Conservation (phyloP, 2,113 vertebrate species). For the Podilymbus podiceps region DNA sequence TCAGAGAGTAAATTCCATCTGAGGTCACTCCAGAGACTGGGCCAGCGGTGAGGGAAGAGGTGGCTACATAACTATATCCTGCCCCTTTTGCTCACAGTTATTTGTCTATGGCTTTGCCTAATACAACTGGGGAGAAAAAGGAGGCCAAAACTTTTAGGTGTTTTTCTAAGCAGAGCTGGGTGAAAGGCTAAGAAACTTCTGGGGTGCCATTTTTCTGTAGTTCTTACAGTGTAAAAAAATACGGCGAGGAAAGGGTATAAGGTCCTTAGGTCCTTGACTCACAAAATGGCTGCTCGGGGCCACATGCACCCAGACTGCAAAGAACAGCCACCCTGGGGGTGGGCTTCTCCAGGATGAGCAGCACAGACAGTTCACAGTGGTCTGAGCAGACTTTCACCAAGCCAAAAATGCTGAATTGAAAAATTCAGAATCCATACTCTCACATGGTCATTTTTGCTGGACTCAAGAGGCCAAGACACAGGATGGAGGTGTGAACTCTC, state of each 20-base stretch:
- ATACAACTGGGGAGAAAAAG: background rate
- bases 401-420: background rate
- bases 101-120: background rate
- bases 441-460: accelerated
- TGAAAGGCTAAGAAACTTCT: background rate
- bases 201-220: background rate
- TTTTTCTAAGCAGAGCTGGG: background rate
- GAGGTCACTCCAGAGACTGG: background rate
- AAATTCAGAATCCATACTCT: background rate
- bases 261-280: background rate
- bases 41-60: background rate
- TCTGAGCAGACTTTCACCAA: background rate
- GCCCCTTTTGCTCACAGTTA: background rate
- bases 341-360: background rate
- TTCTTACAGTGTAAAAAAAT: background rate
- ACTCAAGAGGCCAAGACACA: background rate
- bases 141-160: background rate
- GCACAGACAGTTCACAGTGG: background rate
- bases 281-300: background rate
- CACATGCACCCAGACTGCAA: background rate
- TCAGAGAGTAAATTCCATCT: background rate
- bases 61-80: background rate
- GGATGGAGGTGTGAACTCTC: background rate
- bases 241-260: background rate
- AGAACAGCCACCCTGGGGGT: background rate